Percentiles rank a stretch among this genome's conserved stretches.
These are phyloP conservation scores for Oxygymnocypris stewartii DNA, from an alignment of 2,113 vertebrate genomes.

Conservation along the genomic window DNA sequence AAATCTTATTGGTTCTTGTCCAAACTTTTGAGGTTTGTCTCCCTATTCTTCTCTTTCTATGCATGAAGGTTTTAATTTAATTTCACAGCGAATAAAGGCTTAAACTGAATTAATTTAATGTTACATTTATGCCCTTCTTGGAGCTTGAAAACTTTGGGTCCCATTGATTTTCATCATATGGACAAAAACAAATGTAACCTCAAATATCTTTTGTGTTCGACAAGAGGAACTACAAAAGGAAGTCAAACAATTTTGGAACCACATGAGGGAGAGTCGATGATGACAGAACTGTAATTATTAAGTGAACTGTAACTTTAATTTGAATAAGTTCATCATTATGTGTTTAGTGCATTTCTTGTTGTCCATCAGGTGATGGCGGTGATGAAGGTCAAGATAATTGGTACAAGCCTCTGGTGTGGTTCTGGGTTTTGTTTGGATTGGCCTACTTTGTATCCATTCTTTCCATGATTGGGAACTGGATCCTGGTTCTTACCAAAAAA, in stretches of 20 bases:
- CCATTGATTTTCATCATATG: too few species aligned
- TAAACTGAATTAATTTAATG: not conserved
- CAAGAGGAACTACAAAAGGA: not conserved
- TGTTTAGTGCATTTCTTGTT: not conserved
- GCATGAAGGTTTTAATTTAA: not conserved
- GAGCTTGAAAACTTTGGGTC: too few species aligned
- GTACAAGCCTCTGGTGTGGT: slow-evolving; percentile 90
- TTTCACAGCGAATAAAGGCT: not conserved
- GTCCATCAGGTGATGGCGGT: slow-evolving; percentile 65
- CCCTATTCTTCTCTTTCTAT: not conserved
- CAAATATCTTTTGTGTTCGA: too few species aligned
- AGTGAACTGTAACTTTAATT: not conserved
- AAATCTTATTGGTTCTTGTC: not conserved
- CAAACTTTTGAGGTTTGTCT: not conserved
- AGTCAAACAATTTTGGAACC: not conserved
- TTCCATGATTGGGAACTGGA: slow-evolving; percentile 90
- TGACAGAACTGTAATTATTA: not conserved
- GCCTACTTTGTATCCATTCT: slow-evolving; percentile 91
- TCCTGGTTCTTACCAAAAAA: slow-evolving; percentile 84
- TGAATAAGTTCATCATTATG: not conserved
- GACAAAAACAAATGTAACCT: too few species aligned
- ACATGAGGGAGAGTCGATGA: not conserved
- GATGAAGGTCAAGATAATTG: slow-evolving; percentile 68
- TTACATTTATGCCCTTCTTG: not conserved
- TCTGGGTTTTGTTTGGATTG: slow-evolving; percentile 89